Evolutionary conservation across 2,113 vertebrate genomes (phyloP), one percentile per base, ranked within the genome.

Genomic region (Corydoras maculifer): DNA sequence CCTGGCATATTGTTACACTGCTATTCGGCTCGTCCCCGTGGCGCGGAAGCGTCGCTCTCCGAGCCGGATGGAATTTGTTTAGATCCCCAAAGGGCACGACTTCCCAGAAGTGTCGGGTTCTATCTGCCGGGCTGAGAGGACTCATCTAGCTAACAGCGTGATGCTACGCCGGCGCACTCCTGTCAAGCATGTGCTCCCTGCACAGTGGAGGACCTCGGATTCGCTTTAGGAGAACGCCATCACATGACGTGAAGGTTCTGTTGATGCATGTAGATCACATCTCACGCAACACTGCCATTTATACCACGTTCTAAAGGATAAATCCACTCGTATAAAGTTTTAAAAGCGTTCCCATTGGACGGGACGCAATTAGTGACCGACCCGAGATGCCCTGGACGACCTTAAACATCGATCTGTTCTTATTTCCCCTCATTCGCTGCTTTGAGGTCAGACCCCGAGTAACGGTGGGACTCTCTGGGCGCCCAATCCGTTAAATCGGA

Each of bases 31-130:
- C 70, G 77, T 77, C 78, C 80, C 58, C 68, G 77, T 64, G 77
- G 84, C 72, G 57, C 66, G 60, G 72, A 59, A 59, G 58, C 70
- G 72, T 74, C 73, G 68, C 61, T 81, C 68, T 77, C 73, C 82
- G 78, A 84, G 79, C 75, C 76, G 82, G 82, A 86, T 87, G 78
- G 85, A 86, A 83, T 82, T 75, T 74, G 74, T 74, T 77, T 67
- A 57, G 53, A 59, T 77, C 78, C 79, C 80, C 67, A 32, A 43
- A 75, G 82, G 18, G 79, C 76, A 11, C 76, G 66, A 80, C 5
- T 10, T 82, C 78, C 72, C 68, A 65, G 81, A 75, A 61, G 29
- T 71, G 75, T 70, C 43, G 58, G 50, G 79, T 84, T 87, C 85
- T 80, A 85, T 86, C 80, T 81, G 10, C 76, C 63, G 78, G 66